Evolutionary conservation across 2,113 vertebrate species (phyloP).

Genomic region (Halcyon malimbica): DNA sequence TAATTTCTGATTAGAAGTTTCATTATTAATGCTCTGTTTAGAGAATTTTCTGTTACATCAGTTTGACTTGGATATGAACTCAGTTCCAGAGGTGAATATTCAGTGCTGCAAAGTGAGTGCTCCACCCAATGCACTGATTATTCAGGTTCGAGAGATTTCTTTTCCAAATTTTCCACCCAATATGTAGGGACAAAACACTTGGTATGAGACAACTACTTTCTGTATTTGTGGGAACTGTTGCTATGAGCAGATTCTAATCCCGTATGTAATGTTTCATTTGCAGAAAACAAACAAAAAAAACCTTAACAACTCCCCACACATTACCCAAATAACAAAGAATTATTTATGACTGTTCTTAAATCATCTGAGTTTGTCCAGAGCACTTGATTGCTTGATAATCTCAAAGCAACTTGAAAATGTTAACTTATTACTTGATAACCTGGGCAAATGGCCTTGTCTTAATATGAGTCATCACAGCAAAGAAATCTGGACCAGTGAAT

Average conservation of each 20-base stretch:
- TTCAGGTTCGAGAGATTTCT: conserved; percentile 69
- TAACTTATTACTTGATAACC: not conserved
- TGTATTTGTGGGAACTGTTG: conserved; percentile 70
- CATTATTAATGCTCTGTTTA: not conserved
- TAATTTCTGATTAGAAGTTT: not conserved
- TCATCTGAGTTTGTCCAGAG: not conserved
- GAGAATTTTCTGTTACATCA: conserved; percentile 10
- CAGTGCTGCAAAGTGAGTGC: conserved; percentile 24
- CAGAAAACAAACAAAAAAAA: not conserved
- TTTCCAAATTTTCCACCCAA: conserved; percentile 67
- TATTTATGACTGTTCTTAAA: not conserved
- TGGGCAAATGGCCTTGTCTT: not conserved
- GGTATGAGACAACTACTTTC: conserved; percentile 67
- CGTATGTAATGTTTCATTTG: conserved; percentile 47
- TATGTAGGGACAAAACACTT: conserved; percentile 39
- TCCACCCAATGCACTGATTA: conserved; percentile 64
- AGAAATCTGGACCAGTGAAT: not conserved
- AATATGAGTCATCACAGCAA: not conserved
- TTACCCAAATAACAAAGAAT: not conserved
- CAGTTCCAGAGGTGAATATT: conserved; percentile 41
- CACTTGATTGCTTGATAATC: not conserved
- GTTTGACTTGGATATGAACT: conserved; percentile 25
- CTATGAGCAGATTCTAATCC: conserved; percentile 57
- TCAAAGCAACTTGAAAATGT: not conserved
- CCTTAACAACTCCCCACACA: not conserved